A percentile compares a stretch with the other conserved stretches of the same genome.
These are phyloP conservation scores for Xenopus tropicalis DNA, from an alignment of 2,113 vertebrate species.

Conservation along the genomic window DNA sequence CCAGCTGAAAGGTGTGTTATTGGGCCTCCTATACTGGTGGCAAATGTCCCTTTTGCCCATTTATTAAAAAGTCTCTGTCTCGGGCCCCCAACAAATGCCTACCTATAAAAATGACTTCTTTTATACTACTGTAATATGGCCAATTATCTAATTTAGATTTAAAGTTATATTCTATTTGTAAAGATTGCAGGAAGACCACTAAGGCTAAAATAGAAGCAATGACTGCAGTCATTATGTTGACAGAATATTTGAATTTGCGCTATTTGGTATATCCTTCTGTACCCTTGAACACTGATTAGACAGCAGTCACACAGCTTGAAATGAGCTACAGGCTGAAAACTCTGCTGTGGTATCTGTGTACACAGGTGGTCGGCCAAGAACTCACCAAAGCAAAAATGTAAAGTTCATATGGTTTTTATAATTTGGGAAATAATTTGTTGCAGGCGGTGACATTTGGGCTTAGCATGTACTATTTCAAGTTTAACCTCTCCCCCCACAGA, in stretches of 20 bases:
- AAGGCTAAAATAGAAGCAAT: too few relatives aligned
- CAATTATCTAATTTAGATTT: too few relatives aligned
- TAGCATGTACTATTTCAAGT: constrained; percentile 42
- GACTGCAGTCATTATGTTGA: not conserved
- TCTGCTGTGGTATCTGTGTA: constrained; percentile 10
- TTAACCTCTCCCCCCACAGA: constrained; percentile 9
- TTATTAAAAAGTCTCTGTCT: too few relatives aligned
- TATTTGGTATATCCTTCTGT: not conserved
- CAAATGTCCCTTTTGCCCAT: too few relatives aligned
- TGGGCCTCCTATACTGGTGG: too few relatives aligned
- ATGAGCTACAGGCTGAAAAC: not conserved
- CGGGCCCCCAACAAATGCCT: too few relatives aligned
- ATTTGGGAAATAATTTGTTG: constrained; percentile 37
- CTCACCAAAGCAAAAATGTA: constrained; percentile 13
- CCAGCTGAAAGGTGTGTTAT: too few relatives aligned
- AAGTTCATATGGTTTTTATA: constrained; percentile 41
- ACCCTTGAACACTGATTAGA: not conserved
- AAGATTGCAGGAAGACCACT: too few relatives aligned
- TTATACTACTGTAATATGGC: too few relatives aligned
- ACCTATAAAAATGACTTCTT: too few relatives aligned
- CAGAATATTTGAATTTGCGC: not conserved
- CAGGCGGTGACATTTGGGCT: constrained; percentile 44
- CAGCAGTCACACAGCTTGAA: constrained; percentile 3
- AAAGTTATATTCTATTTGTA: too few relatives aligned
- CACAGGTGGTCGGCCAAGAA: constrained; percentile 30